phyloP scores from a whole-genome alignment of 2,113 vertebrate genomes.

The Pseudonaja textilis region DNA sequence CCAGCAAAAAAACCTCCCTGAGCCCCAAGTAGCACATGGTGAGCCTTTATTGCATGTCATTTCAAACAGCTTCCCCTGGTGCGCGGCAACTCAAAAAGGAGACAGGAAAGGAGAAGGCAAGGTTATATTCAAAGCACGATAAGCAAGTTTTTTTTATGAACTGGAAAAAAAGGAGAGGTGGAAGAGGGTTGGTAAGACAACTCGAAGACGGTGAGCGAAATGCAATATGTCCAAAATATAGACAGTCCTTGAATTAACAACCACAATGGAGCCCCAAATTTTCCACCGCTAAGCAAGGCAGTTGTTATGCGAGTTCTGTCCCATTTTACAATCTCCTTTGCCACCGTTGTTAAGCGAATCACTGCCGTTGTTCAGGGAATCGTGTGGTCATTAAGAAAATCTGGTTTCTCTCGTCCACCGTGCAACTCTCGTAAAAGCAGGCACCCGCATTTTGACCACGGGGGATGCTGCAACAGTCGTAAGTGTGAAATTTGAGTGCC shows the following conservation, averaged over 20 bases:
- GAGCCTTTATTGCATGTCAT: not conserved
- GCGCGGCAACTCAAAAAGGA: not conserved
- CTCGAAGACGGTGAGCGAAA: too few species aligned
- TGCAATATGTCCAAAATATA: not conserved
- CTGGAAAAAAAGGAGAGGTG: not conserved
- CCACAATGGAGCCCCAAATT: too few species aligned
- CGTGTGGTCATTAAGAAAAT: not conserved
- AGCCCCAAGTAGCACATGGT: not conserved
- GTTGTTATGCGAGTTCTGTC: not conserved
- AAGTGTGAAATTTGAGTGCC: too few species aligned
- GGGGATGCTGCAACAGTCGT: too few species aligned
- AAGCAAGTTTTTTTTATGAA: not conserved
- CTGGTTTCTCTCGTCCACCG: not conserved
- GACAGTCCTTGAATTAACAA: not conserved
- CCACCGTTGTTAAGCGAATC: not conserved
- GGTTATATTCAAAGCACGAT: not conserved
- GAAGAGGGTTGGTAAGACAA: not conserved
- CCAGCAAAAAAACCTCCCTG: not conserved
- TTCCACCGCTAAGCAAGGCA: too few species aligned
- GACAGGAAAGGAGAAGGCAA: not conserved
- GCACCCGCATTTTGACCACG: not conserved
- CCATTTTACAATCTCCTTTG: not conserved
- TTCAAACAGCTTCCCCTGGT: not conserved
- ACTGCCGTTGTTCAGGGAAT: too few species aligned
- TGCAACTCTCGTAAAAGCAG: not conserved